phyloP scores from a whole-genome alignment of 2,888 invertebrate species.

The Sicus ferrugineus region DNA sequence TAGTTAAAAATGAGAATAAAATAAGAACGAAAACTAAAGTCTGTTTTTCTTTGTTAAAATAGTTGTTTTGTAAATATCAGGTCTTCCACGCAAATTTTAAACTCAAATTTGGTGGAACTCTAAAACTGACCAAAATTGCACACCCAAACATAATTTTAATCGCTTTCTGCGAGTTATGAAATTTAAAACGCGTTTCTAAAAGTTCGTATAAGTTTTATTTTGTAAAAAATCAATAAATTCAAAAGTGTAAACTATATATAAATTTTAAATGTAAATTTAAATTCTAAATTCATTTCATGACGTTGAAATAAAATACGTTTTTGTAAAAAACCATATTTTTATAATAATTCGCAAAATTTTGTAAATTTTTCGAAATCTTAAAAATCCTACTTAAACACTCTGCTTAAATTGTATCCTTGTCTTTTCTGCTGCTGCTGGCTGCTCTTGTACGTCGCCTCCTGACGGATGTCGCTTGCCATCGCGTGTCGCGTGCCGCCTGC shows the following conservation, averaged over 20 bases:
- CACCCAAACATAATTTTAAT: no score
- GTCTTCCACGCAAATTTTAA: no score
- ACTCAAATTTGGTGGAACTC: no score
- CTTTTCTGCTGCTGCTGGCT: background rate
- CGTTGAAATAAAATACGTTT: conserved; percentile 6
- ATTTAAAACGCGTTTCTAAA: no score
- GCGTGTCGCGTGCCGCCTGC: background rate
- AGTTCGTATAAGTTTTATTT: no score
- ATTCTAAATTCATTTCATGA: conserved; percentile 11
- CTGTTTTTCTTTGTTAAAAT: no score
- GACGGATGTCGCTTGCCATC: background rate
- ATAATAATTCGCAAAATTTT: conserved; percentile 52
- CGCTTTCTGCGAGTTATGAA: no score
- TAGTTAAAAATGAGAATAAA: no score
- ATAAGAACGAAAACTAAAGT: no score
- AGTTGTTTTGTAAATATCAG: no score
- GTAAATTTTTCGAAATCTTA: conserved; percentile 39
- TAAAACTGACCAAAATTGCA: no score
- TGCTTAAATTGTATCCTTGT: conserved; percentile 12
- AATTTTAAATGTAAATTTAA: conserved; percentile 1
- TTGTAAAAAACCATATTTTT: background rate
- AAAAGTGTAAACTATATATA: conserved; percentile 13
- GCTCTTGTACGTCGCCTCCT: background rate
- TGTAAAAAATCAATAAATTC: conserved; percentile 9
- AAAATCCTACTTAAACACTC: conserved; percentile 14